A percentile compares a stretch with the other conserved stretches of the same genome.
phyloP scores from a whole-genome alignment of 1,140 invertebrate genomes.

The Octopus sinensis region DNA sequence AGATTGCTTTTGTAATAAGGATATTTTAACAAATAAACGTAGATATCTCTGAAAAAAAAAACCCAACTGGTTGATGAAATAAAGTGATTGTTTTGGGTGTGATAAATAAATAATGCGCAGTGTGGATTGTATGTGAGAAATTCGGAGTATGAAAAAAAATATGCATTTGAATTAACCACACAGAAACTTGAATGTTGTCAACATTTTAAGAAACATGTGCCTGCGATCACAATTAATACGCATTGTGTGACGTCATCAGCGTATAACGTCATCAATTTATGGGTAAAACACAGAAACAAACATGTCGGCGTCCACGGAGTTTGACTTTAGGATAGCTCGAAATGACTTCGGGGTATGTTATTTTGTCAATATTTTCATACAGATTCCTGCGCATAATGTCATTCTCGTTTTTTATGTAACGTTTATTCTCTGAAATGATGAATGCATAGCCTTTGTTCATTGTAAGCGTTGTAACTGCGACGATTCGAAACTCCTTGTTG shows the following conservation, averaged over 20 bases:
- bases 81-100: too few relatives aligned
- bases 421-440: neutral
- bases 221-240: too few relatives aligned
- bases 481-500: neutral
- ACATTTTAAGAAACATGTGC: too few relatives aligned
- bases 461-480: neutral
- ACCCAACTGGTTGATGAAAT: too few relatives aligned
- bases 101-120: too few relatives aligned
- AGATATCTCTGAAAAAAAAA: too few relatives aligned
- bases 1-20: too few relatives aligned
- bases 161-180: too few relatives aligned
- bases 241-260: neutral
- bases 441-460: neutral
- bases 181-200: too few relatives aligned
- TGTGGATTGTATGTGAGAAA: too few relatives aligned
- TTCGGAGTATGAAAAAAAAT: too few relatives aligned
- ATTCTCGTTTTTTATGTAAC: neutral
- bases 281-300: constrained; percentile 21
- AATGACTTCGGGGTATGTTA: constrained; percentile 41
- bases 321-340: constrained; percentile 41
- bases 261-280: constrained; percentile 29
- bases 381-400: neutral
- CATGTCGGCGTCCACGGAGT: constrained; percentile 40
- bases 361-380: neutral
- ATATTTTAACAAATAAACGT: too few relatives aligned